A percentile compares a stretch with the other conserved stretches of the same genome.
These are phyloP conservation scores for Eidolon helvum DNA, from an alignment of 2,113 vertebrate species.

Conservation along the genomic window DNA sequence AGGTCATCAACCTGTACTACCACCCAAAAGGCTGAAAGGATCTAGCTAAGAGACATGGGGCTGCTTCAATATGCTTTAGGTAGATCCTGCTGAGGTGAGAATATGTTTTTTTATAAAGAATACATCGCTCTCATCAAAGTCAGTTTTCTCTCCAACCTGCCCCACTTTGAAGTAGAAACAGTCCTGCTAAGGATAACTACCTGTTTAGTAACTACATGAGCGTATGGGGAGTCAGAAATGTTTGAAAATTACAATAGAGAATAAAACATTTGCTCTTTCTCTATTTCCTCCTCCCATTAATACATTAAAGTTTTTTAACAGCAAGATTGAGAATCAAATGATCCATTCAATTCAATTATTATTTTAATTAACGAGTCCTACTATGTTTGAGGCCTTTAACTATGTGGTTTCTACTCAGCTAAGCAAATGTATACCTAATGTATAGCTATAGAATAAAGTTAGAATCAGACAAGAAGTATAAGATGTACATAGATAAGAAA, in stretches of 20 bases:
- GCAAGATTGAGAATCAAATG: neutral
- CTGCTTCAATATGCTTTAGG: neutral
- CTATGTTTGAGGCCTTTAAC: neutral
- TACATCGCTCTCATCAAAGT: neutral
- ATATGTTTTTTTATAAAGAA: neutral
- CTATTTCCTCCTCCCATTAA: neutral
- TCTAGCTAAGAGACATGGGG: neutral
- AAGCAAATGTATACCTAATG: neutral
- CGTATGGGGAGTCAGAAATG: neutral
- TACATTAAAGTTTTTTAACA: neutral
- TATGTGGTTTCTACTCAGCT: neutral
- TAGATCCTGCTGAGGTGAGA: neutral
- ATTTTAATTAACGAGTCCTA: constrained; percentile 50
- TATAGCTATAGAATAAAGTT: neutral
- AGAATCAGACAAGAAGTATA: neutral
- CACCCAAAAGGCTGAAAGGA: neutral
- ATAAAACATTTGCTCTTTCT: neutral
- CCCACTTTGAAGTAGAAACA: neutral
- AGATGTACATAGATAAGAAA: neutral
- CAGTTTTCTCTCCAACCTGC: neutral
- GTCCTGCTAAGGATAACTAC: neutral
- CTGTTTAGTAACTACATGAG: neutral
- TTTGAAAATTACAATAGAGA: neutral
- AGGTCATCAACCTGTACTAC: neutral
- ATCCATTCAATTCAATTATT: constrained; percentile 22